A percentile compares a stretch with the other conserved stretches of the same genome.
phyloP scores from a whole-genome alignment of 2,797 vertebrate species.

The Danio jaintianensis region DNA sequence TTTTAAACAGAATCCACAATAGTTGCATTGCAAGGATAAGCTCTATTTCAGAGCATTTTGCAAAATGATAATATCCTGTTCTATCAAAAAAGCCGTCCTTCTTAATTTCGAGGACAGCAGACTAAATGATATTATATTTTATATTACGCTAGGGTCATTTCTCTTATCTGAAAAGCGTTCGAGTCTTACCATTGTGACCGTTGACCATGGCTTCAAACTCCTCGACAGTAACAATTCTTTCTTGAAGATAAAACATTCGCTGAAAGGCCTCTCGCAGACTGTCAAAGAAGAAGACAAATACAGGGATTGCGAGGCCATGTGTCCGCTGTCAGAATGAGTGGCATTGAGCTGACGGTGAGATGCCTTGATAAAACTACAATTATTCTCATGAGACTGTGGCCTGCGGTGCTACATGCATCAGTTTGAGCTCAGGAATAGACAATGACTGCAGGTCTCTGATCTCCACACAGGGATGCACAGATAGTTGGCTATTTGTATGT shows the following conservation, averaged over 20 bases:
- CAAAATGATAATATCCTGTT: background rate
- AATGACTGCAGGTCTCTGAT: background rate
- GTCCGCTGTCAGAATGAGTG: constrained; percentile 41
- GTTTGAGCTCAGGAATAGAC: constrained; percentile 25
- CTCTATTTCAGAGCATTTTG: constrained; percentile 8
- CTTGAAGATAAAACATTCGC: background rate
- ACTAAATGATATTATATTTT: background rate
- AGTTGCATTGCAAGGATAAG: constrained; percentile 7
- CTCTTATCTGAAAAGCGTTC: background rate
- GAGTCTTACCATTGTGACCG: background rate
- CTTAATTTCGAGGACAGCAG: background rate
- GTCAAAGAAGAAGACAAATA: constrained; percentile 19
- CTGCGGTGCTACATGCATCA: constrained; percentile 33
- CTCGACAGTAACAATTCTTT: constrained; percentile 12
- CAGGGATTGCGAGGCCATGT: constrained; percentile 9
- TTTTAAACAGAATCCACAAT: constrained; percentile 32
- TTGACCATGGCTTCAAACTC: constrained; percentile 1
- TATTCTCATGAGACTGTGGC: constrained; percentile 29
- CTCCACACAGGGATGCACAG: background rate
- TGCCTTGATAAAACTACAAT: constrained; percentile 45
- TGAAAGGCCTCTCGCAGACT: background rate
- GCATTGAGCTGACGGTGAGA: constrained; percentile 20
- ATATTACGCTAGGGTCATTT: background rate
- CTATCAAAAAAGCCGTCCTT: background rate
- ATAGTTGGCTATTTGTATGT: background rate